Evolutionary conservation across 2,888 invertebrate species (phyloP).

Genomic region (Microchrysa polita): DNA sequence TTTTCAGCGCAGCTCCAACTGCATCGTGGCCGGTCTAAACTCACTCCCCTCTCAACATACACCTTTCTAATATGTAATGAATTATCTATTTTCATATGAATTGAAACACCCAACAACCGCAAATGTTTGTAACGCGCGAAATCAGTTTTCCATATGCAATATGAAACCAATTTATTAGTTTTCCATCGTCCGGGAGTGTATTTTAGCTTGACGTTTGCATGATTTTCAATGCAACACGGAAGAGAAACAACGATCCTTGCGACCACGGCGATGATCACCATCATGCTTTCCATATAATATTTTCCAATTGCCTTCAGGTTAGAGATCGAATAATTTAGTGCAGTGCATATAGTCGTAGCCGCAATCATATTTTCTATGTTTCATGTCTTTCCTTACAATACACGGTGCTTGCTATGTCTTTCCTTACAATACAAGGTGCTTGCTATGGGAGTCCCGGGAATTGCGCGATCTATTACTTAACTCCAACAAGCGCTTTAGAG

Average conservation of each 20-base stretch:
- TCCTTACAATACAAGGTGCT: no score
- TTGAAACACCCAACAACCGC: background rate
- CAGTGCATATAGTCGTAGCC: no score
- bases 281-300: slow-evolving; percentile 44
- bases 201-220: slow-evolving; percentile 14
- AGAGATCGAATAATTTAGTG: slow-evolving; percentile 39
- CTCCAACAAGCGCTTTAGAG: slow-evolving; percentile 5
- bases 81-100: background rate
- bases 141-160: no score
- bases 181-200: background rate
- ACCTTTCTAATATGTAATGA: background rate
- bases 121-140: background rate
- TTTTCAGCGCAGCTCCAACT: no score
- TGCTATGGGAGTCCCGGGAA: slow-evolving; percentile 5
- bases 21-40: background rate
- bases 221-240: slow-evolving; percentile 45
- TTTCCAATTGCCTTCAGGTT: slow-evolving; percentile 38
- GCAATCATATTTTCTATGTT: background rate
- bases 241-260: slow-evolving; percentile 46
- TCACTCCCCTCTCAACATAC: background rate
- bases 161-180: no score
- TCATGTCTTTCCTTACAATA: background rate
- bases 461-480: slow-evolving; percentile 31
- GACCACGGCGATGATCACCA: background rate
- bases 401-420: no score